phyloP scores from a whole-genome alignment of 2,888 invertebrate species.

The Drosophila mulleri region DNA sequence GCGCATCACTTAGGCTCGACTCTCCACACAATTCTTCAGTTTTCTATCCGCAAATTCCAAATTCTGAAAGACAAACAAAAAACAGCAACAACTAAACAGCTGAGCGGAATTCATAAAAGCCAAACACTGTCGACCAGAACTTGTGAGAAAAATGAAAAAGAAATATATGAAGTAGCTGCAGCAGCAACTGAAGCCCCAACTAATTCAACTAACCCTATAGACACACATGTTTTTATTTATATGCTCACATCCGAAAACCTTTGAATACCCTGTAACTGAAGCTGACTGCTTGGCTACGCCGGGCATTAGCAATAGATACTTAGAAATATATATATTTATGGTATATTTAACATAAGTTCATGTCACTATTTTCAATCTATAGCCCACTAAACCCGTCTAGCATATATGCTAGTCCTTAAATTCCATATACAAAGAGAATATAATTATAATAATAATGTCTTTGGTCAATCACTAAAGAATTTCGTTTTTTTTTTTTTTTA shows the following conservation, averaged over 20 bases:
- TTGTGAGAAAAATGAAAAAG: constrained; percentile 33
- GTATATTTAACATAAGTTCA: too few relatives aligned
- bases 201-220: background rate
- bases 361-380: too few relatives aligned
- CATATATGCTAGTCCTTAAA: too few relatives aligned
- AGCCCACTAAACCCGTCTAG: too few relatives aligned
- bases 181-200: background rate
- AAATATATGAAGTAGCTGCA: constrained; percentile 7
- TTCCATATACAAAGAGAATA: too few relatives aligned
- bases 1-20: constrained; percentile 77
- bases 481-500: too few relatives aligned
- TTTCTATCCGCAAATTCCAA: constrained; percentile 41
- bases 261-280: constrained; percentile 30
- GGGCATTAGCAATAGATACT: background rate
- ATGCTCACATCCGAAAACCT: background rate
- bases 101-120: constrained; percentile 76
- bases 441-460: too few relatives aligned
- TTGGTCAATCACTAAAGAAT: too few relatives aligned
- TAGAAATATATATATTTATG: too few relatives aligned
- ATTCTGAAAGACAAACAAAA: constrained; percentile 45
- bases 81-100: constrained; percentile 60
- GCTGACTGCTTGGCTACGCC: background rate
- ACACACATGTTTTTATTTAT: background rate
- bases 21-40: constrained; percentile 18
- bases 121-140: constrained; percentile 25